A percentile compares a stretch with the other conserved stretches of the same genome.
Conservation (phyloP, 2,113 vertebrate genomes). For the Oreochromis niloticus region DNA sequence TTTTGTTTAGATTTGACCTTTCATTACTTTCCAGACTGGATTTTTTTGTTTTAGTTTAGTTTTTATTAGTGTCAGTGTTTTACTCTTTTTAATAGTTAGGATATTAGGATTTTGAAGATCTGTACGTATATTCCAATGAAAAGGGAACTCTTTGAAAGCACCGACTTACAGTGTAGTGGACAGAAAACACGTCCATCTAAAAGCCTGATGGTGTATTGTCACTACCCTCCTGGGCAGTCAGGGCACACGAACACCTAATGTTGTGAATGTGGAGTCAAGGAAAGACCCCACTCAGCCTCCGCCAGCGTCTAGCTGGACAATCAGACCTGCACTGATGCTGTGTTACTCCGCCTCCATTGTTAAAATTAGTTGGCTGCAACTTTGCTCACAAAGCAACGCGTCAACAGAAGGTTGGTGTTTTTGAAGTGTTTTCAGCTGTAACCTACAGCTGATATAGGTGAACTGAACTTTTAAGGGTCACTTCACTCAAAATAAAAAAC, state of each 20-base stretch:
- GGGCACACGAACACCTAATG: neutral
- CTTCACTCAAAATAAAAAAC: neutral
- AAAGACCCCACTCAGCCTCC: neutral
- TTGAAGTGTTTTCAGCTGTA: neutral
- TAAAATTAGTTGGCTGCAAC: neutral
- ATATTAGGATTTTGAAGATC: neutral
- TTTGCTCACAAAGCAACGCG: neutral
- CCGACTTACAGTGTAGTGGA: rapidly evolving
- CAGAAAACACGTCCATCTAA: neutral
- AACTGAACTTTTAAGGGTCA: neutral
- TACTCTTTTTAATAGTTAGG: neutral
- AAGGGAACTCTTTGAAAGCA: rapidly evolving
- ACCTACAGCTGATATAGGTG: neutral
- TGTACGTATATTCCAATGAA: neutral
- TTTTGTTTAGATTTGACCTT: neutral
- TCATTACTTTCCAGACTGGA: neutral
- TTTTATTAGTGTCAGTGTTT: neutral
- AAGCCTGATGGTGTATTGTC: neutral
- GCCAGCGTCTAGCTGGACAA: neutral
- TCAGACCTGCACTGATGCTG: neutral
- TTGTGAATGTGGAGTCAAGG: neutral
- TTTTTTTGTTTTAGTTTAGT: neutral
- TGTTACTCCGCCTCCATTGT: neutral
- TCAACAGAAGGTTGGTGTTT: neutral
- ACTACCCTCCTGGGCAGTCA: neutral